Base-by-base conservation (phyloP, 2,888 invertebrate species). In the Theretra japonica region DNA sequence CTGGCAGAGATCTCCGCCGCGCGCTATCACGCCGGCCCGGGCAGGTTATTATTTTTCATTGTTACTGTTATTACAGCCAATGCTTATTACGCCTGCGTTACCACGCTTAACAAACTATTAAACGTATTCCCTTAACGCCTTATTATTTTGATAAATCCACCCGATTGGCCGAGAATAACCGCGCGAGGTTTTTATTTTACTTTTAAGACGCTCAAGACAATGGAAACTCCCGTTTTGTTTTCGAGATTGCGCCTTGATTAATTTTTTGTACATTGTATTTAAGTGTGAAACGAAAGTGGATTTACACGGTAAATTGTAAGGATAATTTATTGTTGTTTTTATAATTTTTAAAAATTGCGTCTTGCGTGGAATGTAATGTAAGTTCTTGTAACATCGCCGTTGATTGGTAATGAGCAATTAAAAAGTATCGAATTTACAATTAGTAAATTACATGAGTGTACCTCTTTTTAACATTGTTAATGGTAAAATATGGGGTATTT, bases 81-180 rank as follows among this genome's bases (percentile, higher is more conserved):
- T 79, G 84, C 86, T 89, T 88, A 90, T 92, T 93, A 93, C 83
- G 77, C 83, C 82, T 79, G 79, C 87, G 85, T 90, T 90, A 90
- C 83, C 80, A 80, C 90, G 88, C 88, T 94, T 93, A 93, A 90
- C 90, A 91, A 94, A 94, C 93, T 93, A 93, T 94, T 93, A 94
- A 90, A 88, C 83, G 86, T 83, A 81, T 85, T 83, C 80, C 83
- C 86, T 87, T 87, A 86, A 88, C 86, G 86, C 87, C 86, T 88
- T 88, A 88, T 88, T 89, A 89, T 89, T 88, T 80, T 86, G 90
- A 91, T 90, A 88, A 89, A 88, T 85, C 80, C 78, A 70, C 68
- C 74, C 80, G 87, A 89, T 90, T 87, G 86, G 82, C 80, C 81
- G 79, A 78, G 76, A 53, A 71, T 60, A n/a, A 25, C 56, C 70